phyloP scores from a whole-genome alignment of 2,888 invertebrate species.

The Pegoplata infirma region DNA sequence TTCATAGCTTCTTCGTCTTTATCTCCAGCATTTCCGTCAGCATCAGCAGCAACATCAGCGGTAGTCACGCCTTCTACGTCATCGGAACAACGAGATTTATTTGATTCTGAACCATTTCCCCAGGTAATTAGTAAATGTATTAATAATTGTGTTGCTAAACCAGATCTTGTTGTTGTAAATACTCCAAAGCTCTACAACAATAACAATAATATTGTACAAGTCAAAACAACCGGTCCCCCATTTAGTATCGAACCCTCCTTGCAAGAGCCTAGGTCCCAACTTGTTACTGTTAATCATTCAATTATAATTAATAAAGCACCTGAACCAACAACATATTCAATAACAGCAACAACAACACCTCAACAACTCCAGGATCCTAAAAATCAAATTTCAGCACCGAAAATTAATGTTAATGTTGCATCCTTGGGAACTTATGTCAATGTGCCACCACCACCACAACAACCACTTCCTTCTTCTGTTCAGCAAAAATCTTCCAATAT shows the following conservation, averaged over 20 bases:
- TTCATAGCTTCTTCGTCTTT: background rate
- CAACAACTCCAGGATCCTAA: constrained; percentile 31
- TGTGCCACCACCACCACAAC: constrained; percentile 41
- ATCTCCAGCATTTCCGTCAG: background rate
- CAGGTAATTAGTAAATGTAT: constrained; percentile 75
- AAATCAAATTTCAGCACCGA: constrained; percentile 11
- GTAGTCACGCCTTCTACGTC: background rate
- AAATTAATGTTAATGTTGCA: constrained; percentile 29
- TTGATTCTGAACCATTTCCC: constrained; percentile 77
- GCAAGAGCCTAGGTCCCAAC: constrained; percentile 65
- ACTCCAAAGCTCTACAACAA: constrained; percentile 59
- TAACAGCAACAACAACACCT: constrained; percentile 21
- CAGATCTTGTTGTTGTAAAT: constrained; percentile 27
- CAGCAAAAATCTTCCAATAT: background rate
- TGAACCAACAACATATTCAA: constrained; percentile 67
- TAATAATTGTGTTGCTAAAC: constrained; percentile 38
- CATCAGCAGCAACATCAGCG: constrained; percentile 5
- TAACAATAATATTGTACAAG: constrained; percentile 64
- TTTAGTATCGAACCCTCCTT: constrained; percentile 34
- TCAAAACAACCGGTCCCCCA: constrained; percentile 47
- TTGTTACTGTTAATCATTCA: constrained; percentile 77
- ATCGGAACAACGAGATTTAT: constrained; percentile 72
- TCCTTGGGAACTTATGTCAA: constrained; percentile 58
- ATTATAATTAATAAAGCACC: constrained; percentile 77
- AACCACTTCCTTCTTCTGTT: too few relatives aligned